These are phyloP conservation scores for Coturnix japonica DNA, from an alignment of 2,113 vertebrate genomes.

Conservation along the genomic window DNA sequence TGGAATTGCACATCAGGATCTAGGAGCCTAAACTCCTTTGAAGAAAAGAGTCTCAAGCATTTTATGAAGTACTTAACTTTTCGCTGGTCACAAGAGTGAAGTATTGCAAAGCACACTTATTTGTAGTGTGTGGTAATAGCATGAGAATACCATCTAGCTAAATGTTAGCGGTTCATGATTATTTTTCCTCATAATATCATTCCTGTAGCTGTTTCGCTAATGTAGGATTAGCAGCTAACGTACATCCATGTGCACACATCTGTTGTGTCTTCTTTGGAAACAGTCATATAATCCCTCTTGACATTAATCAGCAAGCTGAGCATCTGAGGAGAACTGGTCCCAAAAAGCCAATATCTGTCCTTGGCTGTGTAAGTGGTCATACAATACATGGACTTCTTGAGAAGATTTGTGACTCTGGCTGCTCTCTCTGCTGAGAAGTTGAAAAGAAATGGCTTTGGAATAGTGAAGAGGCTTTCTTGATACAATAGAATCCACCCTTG, in stretches of 20 bases:
- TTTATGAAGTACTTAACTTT: conserved; percentile 1
- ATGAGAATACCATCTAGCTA: neutral
- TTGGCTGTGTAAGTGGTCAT: neutral
- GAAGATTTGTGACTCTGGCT: neutral
- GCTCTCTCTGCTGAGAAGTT: neutral
- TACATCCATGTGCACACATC: neutral
- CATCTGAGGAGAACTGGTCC: neutral
- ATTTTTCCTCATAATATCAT: neutral
- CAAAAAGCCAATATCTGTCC: neutral
- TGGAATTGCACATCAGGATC: neutral
- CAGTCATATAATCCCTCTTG: neutral
- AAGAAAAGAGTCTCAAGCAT: neutral
- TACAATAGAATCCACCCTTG: neutral
- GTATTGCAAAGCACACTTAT: neutral
- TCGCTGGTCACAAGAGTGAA: neutral
- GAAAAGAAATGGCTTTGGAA: conserved; percentile 1
- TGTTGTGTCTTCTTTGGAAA: neutral
- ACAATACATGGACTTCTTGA: fast-evolving
- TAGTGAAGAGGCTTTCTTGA: neutral
- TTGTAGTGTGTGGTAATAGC: neutral
- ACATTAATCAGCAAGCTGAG: neutral
- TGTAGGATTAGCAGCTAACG: neutral
- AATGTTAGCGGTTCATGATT: neutral
- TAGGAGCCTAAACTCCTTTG: neutral
- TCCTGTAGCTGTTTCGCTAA: neutral